Percentiles rank a stretch among this genome's conserved stretches.
Evolutionary conservation across 2,797 vertebrate species (phyloP).

Genomic region (Rhyacichthys aspro): DNA sequence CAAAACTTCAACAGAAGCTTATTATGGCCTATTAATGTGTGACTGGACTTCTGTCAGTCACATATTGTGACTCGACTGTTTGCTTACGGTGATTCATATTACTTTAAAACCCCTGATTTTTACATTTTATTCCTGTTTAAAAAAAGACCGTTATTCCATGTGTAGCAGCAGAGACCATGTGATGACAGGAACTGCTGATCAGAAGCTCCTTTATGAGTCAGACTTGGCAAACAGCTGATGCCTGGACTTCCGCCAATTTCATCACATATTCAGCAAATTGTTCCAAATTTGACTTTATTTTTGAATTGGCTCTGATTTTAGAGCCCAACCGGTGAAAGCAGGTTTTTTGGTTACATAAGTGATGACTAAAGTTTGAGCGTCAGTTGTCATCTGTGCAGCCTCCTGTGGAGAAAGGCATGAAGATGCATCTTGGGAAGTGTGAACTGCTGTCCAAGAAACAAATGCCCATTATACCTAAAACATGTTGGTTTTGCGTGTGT

Average conservation of each 20-base stretch:
- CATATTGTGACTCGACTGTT: not conserved
- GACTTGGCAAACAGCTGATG: constrained; percentile 21
- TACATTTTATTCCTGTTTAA: constrained; percentile 25
- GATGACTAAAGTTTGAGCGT: constrained; percentile 52
- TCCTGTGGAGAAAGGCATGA: constrained; percentile 40
- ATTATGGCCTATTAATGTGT: not conserved
- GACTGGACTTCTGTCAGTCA: constrained; percentile 14
- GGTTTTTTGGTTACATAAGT: constrained; percentile 52
- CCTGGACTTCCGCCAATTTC: constrained; percentile 13
- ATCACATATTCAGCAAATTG: constrained; percentile 9
- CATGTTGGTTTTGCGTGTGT: not conserved
- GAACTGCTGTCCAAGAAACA: constrained; percentile 24
- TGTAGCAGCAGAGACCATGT: constrained; percentile 27
- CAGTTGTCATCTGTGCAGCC: constrained; percentile 48
- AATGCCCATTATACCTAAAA: constrained; percentile 10
- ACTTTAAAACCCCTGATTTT: constrained; percentile 23
- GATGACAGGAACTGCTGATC: constrained; percentile 31
- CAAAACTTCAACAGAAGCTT: constrained; percentile 3
- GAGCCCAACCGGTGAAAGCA: constrained; percentile 41
- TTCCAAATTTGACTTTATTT: constrained; percentile 10
- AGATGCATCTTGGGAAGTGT: constrained; percentile 25
- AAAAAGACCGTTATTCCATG: constrained; percentile 30
- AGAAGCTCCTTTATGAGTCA: constrained; percentile 40
- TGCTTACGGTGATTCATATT: constrained; percentile 25
- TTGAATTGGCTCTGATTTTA: constrained; percentile 17